Evolutionary conservation across 2,888 invertebrate species (phyloP).

Genomic region (Lysandra bellargus): DNA sequence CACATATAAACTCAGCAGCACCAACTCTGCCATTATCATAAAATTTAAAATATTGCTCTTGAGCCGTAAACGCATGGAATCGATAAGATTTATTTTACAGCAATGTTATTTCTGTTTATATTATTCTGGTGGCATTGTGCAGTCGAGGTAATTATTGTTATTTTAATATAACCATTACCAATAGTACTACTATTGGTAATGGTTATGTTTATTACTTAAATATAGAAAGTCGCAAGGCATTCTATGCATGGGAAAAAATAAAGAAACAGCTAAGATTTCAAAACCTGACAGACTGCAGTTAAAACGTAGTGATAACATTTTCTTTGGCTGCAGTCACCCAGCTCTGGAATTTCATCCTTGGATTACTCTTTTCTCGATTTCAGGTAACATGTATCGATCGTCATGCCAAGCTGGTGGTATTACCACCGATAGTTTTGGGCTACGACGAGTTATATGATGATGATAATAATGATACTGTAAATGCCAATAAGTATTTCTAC

Average conservation of each 20-base stretch:
- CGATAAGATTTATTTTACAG: background rate
- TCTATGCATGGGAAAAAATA: too few relatives aligned
- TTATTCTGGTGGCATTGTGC: background rate
- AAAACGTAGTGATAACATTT: too few relatives aligned
- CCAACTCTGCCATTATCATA: background rate
- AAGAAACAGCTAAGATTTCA: too few relatives aligned
- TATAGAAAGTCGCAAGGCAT: too few relatives aligned
- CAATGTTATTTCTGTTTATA: background rate
- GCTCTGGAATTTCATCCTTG: too few relatives aligned
- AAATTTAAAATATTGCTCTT: background rate
- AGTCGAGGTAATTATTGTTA: constrained; percentile 10
- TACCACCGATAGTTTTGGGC: constrained; percentile 63
- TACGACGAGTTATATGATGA: constrained; percentile 60
- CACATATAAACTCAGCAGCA: background rate
- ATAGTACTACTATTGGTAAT: too few relatives aligned
- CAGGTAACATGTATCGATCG: constrained; percentile 52
- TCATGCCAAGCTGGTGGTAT: constrained; percentile 57
- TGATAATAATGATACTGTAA: constrained; percentile 3
- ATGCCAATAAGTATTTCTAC: background rate
- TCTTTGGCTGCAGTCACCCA: too few relatives aligned
- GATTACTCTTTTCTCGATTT: constrained; percentile 32
- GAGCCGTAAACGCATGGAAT: background rate
- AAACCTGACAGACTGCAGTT: too few relatives aligned
- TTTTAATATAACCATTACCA: too few relatives aligned
- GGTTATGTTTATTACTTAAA: too few relatives aligned